Base-by-base conservation (phyloP, 1,140 invertebrate genomes). In the Wasmannia auropunctata region DNA sequence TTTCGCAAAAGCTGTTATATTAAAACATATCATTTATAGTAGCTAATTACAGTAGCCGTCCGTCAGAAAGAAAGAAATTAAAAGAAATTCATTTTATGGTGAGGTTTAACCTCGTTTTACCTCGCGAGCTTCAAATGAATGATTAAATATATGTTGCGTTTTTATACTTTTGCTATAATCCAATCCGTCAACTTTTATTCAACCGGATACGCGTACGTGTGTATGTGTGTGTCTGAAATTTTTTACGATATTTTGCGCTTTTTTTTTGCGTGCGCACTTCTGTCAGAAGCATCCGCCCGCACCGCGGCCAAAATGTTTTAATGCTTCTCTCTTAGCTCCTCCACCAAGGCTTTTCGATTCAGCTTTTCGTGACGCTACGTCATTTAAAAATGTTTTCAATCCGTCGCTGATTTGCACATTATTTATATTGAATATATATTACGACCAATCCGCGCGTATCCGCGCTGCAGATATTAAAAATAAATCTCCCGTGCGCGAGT, bases 131-230 rank as follows among this genome's bases (percentile, higher is more conserved):
- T 31, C 37, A 25, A 34, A 22, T 40, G 67, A 74, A 72, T 83
- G 67, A 72, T 83, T 74, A 72, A 74, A 83, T 83, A 37, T 56
- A 46, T 56, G 65, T 81, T 81, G 40, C 34, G 51, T 40, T 83
- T 58, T 58, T n/a, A n/a, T n/a, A 56, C 77, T 56, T 72, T 25
- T 25, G 51, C 14, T n/a, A 43, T 74, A 83, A 83, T 80, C 77
- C 54, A 80, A 67, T 72, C 34, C 25, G 51, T 40, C 28, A 72
- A 72, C 25, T 72, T n/a, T 72, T 31, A 34, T 46, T 58, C 65
- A 72, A 74, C 67, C 25, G 7, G 31, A n/a, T 31, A 1, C 34
- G 5, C 40, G 19, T 10, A 31, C 16, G 34, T 14, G 37, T 14
- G 31, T 22, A n/a, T 63, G 7, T 65, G 14, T 25, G 46, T 19